A percentile compares a stretch with the other conserved stretches of the same genome.
phyloP scores from a whole-genome alignment of 2,797 vertebrate genomes.

The Enteromius mattozi region DNA sequence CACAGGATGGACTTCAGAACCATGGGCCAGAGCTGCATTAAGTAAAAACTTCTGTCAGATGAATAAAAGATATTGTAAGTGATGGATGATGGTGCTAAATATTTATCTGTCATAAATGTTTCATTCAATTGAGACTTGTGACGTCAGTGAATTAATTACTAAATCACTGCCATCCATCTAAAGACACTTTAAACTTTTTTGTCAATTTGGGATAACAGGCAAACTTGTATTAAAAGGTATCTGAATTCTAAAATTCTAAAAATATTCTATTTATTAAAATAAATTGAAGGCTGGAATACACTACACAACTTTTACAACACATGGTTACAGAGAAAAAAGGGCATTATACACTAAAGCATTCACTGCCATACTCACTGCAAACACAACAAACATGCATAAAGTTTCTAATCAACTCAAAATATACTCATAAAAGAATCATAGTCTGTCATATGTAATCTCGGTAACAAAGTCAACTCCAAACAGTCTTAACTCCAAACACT shows the following conservation, averaged over 20 bases:
- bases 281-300: background rate
- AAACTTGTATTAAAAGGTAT: background rate
- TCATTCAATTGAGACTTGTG: slow-evolving; percentile 8
- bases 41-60: slow-evolving; percentile 17
- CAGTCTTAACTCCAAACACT: background rate
- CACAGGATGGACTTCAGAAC: background rate
- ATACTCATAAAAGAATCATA: background rate
- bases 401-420: background rate
- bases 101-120: slow-evolving; percentile 39
- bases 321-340: background rate
- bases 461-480: background rate
- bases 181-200: background rate
- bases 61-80: slow-evolving; percentile 11
- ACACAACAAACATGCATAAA: background rate
- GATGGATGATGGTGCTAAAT: background rate
- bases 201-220: background rate
- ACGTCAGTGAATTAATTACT: slow-evolving; percentile 6
- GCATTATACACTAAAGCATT: too few relatives aligned
- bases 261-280: background rate
- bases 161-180: slow-evolving; percentile 17
- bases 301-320: background rate
- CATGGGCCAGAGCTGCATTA: background rate
- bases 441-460: background rate
- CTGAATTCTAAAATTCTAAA: background rate
- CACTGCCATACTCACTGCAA: background rate